Base-by-base conservation (phyloP, 2,888 invertebrate genomes). In the Hypomecis punctinalis region DNA sequence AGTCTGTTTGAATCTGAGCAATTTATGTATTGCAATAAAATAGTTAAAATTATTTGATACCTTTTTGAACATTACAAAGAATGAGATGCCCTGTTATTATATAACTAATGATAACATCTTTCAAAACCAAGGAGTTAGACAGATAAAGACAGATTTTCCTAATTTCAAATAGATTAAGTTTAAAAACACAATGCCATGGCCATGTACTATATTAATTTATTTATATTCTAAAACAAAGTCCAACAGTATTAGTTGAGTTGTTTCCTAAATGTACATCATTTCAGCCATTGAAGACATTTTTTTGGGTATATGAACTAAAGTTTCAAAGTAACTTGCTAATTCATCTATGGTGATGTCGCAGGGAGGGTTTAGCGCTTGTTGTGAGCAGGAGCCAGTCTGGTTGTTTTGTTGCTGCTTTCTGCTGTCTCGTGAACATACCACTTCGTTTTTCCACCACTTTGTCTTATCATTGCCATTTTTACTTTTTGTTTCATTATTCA, bases 231-330 rank as follows among this genome's bases (percentile, higher is more conserved):
- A 39, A 49, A 42, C 39, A 47, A 36, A 63, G n/a, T 53, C 13
- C 35, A 35, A 36, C 46, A 57, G n/a, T 40, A 47, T 42, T 9
- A 48, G 9, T n/a, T 51, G 11, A 36, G 33, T 40, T 10, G 45
- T n/a, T 45, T 54, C 36, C 94, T 94, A 97, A 91, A 98, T 98
- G 86, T 99, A 99, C 98, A 98, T 99, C 98, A 98, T 98, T 94
- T 98, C 98, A 66, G 98, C 98, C 98, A 98, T 98, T 63, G 96
- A 95, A 53, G 98, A 98, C 98, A 99, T 99, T 89, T 99, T 98
- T 91, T 98, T 98, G 73, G 98, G 98, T 94, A 99, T 98, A 94
- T 98, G 97, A 74, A 98, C 97, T 92, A 97, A 96, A 69, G 98
- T 97, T 91, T 99, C 98, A 88, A 99, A 98, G 90, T 99, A 99